Percentiles rank a stretch among this genome's conserved stretches.
Evolutionary conservation across 2,797 vertebrate genomes (phyloP).

Genomic region (Paramormyrops hopkinsi): DNA sequence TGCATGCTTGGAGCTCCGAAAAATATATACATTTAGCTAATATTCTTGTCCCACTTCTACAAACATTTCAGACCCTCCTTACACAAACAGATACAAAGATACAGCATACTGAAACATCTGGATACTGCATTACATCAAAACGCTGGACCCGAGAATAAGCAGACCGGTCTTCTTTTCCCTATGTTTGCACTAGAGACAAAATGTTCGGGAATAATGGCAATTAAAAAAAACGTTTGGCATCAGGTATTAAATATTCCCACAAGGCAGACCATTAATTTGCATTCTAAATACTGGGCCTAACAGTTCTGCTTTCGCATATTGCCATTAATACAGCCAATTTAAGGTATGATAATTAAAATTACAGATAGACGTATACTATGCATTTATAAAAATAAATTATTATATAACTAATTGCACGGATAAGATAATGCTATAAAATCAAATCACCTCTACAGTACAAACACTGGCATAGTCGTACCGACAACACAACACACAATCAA

Average conservation of each 20-base stretch:
- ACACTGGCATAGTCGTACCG: background rate
- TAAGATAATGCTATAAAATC: background rate
- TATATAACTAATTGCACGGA: background rate
- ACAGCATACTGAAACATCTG: background rate
- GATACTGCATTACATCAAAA: conserved; percentile 5
- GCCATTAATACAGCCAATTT: background rate
- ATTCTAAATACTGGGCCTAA: conserved; percentile 8
- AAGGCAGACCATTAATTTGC: background rate
- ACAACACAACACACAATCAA: conserved; percentile 1
- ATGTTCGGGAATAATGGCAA: background rate
- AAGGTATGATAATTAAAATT: background rate
- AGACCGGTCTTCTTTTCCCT: background rate
- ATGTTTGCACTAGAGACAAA: background rate
- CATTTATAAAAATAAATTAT: background rate
- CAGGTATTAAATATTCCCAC: background rate
- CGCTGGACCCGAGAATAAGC: background rate
- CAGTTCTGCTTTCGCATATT: background rate
- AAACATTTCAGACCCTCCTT: background rate
- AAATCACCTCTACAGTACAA: background rate
- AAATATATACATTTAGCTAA: background rate
- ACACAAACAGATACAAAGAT: background rate
- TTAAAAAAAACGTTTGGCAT: background rate
- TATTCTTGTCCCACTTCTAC: background rate
- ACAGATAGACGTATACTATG: background rate
- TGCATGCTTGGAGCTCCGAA: background rate